Percentiles rank a stretch among this genome's conserved stretches.
Conservation (phyloP, 2,113 vertebrate species). For the Ceyx margarethae region DNA sequence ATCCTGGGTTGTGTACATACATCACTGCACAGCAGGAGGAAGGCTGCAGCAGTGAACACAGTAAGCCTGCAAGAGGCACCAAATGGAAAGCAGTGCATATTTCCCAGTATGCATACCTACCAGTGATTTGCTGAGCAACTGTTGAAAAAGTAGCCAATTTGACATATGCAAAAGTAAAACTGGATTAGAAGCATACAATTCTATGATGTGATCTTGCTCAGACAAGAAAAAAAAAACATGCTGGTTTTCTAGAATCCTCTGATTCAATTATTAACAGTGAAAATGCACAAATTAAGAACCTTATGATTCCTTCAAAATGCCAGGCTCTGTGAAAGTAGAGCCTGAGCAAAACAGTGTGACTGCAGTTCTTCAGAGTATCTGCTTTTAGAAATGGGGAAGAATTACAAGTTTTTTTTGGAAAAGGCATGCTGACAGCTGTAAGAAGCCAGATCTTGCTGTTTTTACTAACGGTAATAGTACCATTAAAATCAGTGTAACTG, state of each 20-base stretch:
- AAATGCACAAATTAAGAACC: not conserved
- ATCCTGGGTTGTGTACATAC: not conserved
- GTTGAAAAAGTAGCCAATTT: not conserved
- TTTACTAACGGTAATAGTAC: not conserved
- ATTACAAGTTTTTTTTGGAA: not conserved
- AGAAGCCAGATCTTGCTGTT: not conserved
- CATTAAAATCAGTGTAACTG: constrained; percentile 22
- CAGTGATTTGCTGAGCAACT: not conserved
- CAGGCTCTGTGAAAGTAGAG: not conserved
- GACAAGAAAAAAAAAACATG: not conserved
- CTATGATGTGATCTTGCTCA: not conserved
- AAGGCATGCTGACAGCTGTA: not conserved
- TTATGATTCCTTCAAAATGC: not conserved
- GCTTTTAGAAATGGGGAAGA: not conserved
- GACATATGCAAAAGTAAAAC: not conserved
- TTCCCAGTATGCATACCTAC: not conserved
- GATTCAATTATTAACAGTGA: not conserved
- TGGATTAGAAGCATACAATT: not conserved
- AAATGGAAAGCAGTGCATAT: not conserved
- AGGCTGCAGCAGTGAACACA: not conserved
- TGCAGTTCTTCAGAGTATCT: not conserved
- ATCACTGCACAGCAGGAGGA: not conserved
- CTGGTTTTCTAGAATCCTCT: not conserved
- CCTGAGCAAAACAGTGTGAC: not conserved
- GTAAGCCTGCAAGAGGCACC: not conserved